Conservation (phyloP, 2,888 invertebrate genomes). For the Cantharis rustica region DNA sequence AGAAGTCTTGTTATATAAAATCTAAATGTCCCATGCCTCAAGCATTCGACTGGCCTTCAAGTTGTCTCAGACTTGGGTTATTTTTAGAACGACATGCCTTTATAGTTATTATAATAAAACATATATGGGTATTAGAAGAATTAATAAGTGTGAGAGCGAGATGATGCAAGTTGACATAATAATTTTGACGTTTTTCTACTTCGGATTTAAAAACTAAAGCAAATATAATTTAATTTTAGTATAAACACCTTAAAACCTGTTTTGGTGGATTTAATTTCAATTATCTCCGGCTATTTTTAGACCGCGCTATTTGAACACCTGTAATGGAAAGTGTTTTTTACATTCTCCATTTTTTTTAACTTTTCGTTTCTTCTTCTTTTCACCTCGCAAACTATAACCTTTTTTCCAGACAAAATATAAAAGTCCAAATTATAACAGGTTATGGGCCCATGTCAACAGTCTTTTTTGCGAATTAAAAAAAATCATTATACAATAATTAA, state of each 20-base stretch:
- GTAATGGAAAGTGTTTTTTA: slow-evolving; percentile 1
- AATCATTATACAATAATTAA: too few species aligned
- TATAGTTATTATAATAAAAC: slow-evolving; percentile 40
- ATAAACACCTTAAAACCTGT: slow-evolving; percentile 1
- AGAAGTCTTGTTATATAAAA: neutral
- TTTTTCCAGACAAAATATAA: too few species aligned
- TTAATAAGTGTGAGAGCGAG: neutral
- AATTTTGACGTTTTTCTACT: neutral
- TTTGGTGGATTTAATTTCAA: slow-evolving; percentile 1
- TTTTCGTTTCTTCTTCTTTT: too few species aligned
- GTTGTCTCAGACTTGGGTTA: slow-evolving; percentile 47
- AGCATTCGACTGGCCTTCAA: slow-evolving; percentile 48
- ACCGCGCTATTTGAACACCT: neutral
- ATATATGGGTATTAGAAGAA: slow-evolving; percentile 16
- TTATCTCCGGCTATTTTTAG: neutral
- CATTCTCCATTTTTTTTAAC: too few species aligned
- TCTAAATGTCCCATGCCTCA: slow-evolving; percentile 34
- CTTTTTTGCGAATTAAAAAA: too few species aligned
- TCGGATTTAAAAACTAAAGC: neutral
- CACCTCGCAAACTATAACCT: too few species aligned
- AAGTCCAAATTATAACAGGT: too few species aligned
- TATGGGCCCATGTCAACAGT: too few species aligned
- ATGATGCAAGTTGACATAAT: neutral
- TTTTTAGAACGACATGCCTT: slow-evolving; percentile 49
- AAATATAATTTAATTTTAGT: neutral